phyloP scores from a whole-genome alignment of 2,888 invertebrate species.

The Elaeidobius kamerunicus region DNA sequence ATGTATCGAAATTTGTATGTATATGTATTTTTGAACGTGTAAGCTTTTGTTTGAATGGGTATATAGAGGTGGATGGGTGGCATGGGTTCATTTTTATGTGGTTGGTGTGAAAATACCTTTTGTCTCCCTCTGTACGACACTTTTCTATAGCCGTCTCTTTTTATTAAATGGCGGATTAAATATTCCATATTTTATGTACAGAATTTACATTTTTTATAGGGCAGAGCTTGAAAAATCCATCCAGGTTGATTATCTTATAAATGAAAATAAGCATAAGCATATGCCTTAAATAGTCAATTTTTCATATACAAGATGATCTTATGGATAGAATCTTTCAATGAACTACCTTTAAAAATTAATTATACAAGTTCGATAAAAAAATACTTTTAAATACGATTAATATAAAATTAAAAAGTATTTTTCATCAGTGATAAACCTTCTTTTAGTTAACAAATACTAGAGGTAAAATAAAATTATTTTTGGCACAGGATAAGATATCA shows the following conservation, averaged over 20 bases:
- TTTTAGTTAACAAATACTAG: too few relatives aligned
- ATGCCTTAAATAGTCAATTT: too few relatives aligned
- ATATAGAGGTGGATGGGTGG: constrained; percentile 37
- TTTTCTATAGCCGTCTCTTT: constrained; percentile 10
- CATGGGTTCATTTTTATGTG: constrained; percentile 28
- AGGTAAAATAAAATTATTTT: too few relatives aligned
- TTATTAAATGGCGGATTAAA: constrained; percentile 3
- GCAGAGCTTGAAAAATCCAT: not conserved
- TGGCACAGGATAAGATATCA: constrained; percentile 31
- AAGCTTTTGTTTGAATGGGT: constrained; percentile 43
- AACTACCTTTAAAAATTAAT: too few relatives aligned
- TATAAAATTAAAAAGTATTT: too few relatives aligned
- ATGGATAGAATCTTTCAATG: too few relatives aligned
- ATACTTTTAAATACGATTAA: too few relatives aligned
- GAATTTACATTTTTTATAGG: constrained; percentile 20
- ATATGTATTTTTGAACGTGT: constrained; percentile 53
- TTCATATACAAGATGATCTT: too few relatives aligned
- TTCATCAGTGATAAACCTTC: too few relatives aligned
- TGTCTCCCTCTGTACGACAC: constrained; percentile 43
- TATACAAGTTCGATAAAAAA: too few relatives aligned
- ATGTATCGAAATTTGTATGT: constrained; percentile 20
- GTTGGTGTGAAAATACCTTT: constrained; percentile 36
- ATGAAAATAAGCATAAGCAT: too few relatives aligned
- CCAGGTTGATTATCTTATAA: too few relatives aligned
- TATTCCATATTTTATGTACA: constrained; percentile 30